phyloP scores from a whole-genome alignment of 2,797 vertebrate genomes.

The Scleropages formosus region DNA sequence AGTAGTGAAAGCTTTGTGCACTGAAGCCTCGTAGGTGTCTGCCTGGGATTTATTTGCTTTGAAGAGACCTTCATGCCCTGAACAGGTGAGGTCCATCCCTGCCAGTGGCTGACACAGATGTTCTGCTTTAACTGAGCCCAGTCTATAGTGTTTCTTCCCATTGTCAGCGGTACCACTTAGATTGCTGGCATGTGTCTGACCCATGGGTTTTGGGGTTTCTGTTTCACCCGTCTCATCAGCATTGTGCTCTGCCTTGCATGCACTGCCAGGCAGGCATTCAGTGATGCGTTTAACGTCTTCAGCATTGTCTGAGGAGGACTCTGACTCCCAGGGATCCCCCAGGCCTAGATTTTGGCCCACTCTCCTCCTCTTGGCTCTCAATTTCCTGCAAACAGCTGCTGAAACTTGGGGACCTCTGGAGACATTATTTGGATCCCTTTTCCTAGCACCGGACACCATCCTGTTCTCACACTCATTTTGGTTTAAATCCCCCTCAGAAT shows the following conservation, averaged over 20 bases:
- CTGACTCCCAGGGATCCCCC: conserved; percentile 29
- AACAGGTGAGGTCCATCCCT: conserved; percentile 61
- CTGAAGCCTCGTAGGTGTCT: conserved; percentile 24
- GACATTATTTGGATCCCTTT: conserved; percentile 51
- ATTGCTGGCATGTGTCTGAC: too few species aligned
- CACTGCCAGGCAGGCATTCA: conserved; percentile 41
- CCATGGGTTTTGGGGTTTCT: conserved; percentile 50
- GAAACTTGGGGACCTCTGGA: conserved; percentile 47
- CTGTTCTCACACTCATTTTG: conserved; percentile 32
- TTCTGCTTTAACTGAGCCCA: conserved; percentile 20
- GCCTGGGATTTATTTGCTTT: conserved; percentile 45
- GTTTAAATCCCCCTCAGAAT: conserved; percentile 52
- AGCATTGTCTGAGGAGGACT: conserved; percentile 34
- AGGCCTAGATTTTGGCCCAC: conserved; percentile 17
- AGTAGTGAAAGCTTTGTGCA: conserved; percentile 2
- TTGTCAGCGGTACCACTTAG: neutral
- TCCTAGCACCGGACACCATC: conserved; percentile 33
- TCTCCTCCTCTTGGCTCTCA: conserved; percentile 31
- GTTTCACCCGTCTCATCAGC: conserved; percentile 88
- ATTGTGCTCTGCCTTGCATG: conserved; percentile 48
- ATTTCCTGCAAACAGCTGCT: conserved; percentile 41
- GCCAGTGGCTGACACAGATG: conserved; percentile 53
- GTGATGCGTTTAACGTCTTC: conserved; percentile 26
- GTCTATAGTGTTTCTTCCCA: conserved; percentile 21
- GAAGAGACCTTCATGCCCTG: conserved; percentile 71